phyloP scores from a whole-genome alignment of 1,140 invertebrate species.

The Dufourea novaeangliae region DNA sequence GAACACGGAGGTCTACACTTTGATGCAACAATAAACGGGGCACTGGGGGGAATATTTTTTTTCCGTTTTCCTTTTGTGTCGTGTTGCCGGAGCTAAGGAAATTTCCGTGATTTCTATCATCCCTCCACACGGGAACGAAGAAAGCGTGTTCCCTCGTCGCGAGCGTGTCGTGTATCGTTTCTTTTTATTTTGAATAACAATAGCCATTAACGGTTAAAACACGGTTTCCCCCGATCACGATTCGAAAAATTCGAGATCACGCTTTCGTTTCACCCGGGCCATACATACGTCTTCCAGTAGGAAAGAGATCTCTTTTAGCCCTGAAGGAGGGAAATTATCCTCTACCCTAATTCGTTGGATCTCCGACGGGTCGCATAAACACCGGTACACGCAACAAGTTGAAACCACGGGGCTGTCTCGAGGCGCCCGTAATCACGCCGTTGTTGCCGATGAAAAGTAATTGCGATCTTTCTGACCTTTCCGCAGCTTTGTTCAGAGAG shows the following conservation, averaged over 20 bases:
- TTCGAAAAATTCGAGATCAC: background rate
- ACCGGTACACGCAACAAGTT: background rate
- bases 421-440: constrained; percentile 54
- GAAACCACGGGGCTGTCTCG: background rate
- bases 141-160: background rate
- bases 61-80: background rate
- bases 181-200: background rate
- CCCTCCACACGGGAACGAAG: background rate
- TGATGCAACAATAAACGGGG: background rate
- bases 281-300: background rate
- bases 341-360: background rate
- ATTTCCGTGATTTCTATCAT: background rate
- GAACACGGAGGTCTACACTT: background rate
- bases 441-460: constrained; percentile 64
- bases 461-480: constrained; percentile 65
- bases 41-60: background rate
- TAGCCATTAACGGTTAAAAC: background rate
- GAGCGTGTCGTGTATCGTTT: background rate
- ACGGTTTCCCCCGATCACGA: background rate
- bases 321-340: background rate
- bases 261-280: background rate
- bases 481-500: constrained; percentile 54
- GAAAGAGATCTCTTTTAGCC: background rate
- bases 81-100: background rate
- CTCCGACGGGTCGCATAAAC: background rate